Conservation (phyloP, 2,113 vertebrate species). For the Hemiprocne comata region DNA sequence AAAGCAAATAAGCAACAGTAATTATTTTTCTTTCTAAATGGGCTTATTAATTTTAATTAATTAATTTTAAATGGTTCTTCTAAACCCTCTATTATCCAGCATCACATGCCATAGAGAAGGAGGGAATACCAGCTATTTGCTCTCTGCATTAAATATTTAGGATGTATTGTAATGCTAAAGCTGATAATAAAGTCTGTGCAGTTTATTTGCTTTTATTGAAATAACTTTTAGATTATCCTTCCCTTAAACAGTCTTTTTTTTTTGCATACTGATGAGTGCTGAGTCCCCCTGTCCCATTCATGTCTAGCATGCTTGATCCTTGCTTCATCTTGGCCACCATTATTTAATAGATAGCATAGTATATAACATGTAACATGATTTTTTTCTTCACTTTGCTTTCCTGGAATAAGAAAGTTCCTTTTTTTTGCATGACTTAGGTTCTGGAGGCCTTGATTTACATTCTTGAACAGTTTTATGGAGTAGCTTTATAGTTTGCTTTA, state of each 20-base stretch:
- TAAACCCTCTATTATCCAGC: not conserved
- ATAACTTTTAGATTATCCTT: constrained; percentile 51
- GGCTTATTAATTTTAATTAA: constrained; percentile 13
- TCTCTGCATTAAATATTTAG: constrained; percentile 39
- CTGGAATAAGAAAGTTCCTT: not conserved
- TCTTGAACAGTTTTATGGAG: constrained; percentile 46
- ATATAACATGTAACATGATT: not conserved
- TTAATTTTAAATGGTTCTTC: constrained; percentile 5
- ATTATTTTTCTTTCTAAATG: constrained; percentile 15
- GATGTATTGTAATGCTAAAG: constrained; percentile 7
- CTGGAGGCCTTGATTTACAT: constrained; percentile 38
- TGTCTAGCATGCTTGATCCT: not conserved
- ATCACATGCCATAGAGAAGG: not conserved
- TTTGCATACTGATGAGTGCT: not conserved
- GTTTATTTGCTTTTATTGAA: constrained; percentile 42
- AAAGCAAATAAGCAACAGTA: not conserved
- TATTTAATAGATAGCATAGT: not conserved
- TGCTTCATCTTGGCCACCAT: not conserved
- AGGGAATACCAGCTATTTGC: constrained; percentile 9
- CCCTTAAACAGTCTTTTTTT: constrained; percentile 15
- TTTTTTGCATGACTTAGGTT: constrained; percentile 37
- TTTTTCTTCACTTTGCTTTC: not conserved
- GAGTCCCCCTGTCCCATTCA: not conserved
- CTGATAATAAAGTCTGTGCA: constrained; percentile 23
- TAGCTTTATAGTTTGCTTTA: constrained; percentile 20